Conservation (phyloP, 64 coral and sea anemone species). For the Exaiptasia diaphana region DNA sequence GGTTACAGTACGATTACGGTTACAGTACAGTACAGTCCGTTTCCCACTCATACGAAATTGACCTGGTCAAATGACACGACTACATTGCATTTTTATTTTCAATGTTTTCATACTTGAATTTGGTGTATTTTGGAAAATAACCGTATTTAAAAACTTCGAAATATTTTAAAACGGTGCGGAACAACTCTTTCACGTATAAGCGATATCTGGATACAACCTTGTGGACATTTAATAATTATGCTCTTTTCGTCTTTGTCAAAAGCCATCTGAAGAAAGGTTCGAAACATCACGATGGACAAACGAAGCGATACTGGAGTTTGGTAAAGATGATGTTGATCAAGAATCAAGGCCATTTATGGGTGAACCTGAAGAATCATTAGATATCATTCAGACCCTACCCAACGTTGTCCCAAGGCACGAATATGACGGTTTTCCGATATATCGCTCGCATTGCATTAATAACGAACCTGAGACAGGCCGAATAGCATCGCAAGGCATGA, state of each 20-base stretch:
- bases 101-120: background rate
- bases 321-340: background rate
- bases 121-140: too few species aligned
- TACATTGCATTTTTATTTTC: background rate
- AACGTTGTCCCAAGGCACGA: background rate
- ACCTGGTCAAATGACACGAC: background rate
- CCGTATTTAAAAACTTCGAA: background rate
- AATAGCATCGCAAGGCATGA: too few species aligned
- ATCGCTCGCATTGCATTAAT: background rate
- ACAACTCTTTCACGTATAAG: background rate
- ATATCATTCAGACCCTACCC: background rate
- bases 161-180: background rate
- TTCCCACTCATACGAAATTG: background rate
- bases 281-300: background rate
- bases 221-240: background rate
- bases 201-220: background rate
- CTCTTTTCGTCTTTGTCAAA: background rate
- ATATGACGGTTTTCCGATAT: background rate
- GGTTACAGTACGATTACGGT: background rate
- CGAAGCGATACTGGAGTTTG: background rate
- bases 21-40: background rate
- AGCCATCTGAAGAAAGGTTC: background rate
- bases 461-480: too few species aligned
- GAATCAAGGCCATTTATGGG: background rate
- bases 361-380: background rate